Conservation (phyloP, 2,113 vertebrate genomes). For the Neolamprologus toae region DNA sequence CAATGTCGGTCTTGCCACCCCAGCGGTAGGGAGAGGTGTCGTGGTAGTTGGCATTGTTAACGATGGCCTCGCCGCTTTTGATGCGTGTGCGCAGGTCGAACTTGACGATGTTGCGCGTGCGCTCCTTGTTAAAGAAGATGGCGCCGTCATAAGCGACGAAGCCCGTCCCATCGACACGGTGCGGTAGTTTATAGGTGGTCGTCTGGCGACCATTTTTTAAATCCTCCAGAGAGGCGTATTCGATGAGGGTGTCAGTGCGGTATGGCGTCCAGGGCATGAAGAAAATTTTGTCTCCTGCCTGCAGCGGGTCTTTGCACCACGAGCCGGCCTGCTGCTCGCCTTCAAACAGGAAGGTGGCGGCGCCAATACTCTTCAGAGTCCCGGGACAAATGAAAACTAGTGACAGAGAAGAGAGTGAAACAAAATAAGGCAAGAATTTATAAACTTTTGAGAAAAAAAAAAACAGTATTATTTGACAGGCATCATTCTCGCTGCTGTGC, state of each 20-base stretch:
- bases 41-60: constrained; percentile 97
- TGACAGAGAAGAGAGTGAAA: constrained; percentile 61
- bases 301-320: constrained; percentile 98
- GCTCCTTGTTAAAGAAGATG: constrained; percentile 97
- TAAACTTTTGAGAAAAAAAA: background rate
- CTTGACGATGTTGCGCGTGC: constrained; percentile 96
- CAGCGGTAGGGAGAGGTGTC: constrained; percentile 97
- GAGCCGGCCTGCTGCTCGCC: constrained; percentile 96
- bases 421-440: background rate
- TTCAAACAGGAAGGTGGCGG: constrained; percentile 90
- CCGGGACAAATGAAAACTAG: constrained; percentile 99
- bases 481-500: constrained; percentile 38
- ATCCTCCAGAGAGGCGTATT: constrained; percentile 91
- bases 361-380: constrained; percentile 91
- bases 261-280: constrained; percentile 99
- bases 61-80: constrained; percentile 98
- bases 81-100: constrained; percentile 97
- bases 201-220: constrained; percentile 89
- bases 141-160: constrained; percentile 97
- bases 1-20: constrained; percentile 98
- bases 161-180: constrained; percentile 94
- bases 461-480: background rate
- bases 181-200: constrained; percentile 93
- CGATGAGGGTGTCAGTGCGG: constrained; percentile 93
- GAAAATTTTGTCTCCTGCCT: constrained; percentile 97